Conservation (phyloP, 2,113 vertebrate species). For the Platanista minor region DNA sequence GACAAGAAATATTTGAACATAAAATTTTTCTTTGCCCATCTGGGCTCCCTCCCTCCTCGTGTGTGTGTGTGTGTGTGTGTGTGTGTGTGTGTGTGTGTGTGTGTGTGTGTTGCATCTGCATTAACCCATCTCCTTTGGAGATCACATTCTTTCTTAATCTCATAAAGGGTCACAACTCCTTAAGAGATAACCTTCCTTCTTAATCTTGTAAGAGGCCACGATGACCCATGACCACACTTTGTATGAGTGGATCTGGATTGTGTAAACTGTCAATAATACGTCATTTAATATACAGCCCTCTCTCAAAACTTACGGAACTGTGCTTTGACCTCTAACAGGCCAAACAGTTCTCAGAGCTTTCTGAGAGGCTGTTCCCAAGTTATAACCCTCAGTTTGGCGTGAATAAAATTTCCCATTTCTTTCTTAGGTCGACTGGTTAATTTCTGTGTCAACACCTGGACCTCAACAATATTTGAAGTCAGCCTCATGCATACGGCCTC, state of each 20-base stretch:
- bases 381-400: not conserved
- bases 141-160: not conserved
- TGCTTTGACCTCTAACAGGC: not conserved
- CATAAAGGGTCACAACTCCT: not conserved
- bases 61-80: not conserved
- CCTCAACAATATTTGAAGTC: not conserved
- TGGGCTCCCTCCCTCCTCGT: not conserved
- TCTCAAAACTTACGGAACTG: not conserved
- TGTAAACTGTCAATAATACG: not conserved
- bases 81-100: not conserved
- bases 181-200: not conserved
- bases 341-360: not conserved
- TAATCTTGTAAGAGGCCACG: not conserved
- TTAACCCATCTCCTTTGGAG: not conserved
- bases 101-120: not conserved
- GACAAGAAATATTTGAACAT: not conserved
- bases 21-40: not conserved
- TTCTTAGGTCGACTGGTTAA: not conserved
- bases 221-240: not conserved
- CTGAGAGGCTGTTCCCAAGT: not conserved
- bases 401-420: not conserved
- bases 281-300: not conserved
- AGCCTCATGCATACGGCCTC: not conserved
- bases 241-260: not conserved
- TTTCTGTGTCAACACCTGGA: not conserved